Conservation (phyloP, 92 coral and sea anemone species). For the Zoanthus solanderi region DNA sequence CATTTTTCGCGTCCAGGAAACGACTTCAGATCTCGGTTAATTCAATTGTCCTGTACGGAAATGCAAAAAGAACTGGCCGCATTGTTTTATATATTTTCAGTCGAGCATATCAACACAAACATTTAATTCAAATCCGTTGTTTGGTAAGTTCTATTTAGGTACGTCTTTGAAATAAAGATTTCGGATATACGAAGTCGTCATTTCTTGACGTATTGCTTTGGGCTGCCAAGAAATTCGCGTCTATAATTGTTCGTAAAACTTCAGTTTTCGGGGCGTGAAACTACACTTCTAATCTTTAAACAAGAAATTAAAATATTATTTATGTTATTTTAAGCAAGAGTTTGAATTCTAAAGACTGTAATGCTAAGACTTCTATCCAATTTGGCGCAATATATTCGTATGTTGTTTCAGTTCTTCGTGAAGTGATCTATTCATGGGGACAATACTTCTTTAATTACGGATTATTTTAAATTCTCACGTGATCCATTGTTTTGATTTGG, state of each 20-base stretch:
- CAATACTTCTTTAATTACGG: constrained; percentile 42
- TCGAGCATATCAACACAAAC: constrained; percentile 11
- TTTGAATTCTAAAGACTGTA: constrained; percentile 23
- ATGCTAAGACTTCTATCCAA: constrained; percentile 16
- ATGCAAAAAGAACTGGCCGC: not conserved
- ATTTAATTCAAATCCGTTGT: constrained; percentile 9
- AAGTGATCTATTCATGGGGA: constrained; percentile 20
- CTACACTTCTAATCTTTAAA: constrained; percentile 14
- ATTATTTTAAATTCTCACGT: constrained; percentile 51
- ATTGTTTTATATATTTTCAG: constrained; percentile 19
- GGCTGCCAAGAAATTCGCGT: not conserved
- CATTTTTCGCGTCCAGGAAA: constrained; percentile 23
- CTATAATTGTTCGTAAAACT: not conserved
- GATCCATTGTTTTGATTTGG: constrained; percentile 44
- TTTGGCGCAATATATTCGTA: constrained; percentile 32
- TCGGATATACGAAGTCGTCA: constrained; percentile 7
- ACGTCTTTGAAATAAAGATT: not conserved
- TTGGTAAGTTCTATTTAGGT: not conserved
- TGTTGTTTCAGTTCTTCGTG: constrained; percentile 42
- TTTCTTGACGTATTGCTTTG: not conserved
- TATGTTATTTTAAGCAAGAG: not conserved
- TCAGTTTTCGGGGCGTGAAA: constrained; percentile 21
- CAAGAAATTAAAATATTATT: not conserved
- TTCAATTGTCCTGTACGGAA: constrained; percentile 22
- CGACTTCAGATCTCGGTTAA: not conserved